These are phyloP conservation scores for Potamarius usumacintae DNA, from an alignment of 2,113 vertebrate species.

Conservation along the genomic window DNA sequence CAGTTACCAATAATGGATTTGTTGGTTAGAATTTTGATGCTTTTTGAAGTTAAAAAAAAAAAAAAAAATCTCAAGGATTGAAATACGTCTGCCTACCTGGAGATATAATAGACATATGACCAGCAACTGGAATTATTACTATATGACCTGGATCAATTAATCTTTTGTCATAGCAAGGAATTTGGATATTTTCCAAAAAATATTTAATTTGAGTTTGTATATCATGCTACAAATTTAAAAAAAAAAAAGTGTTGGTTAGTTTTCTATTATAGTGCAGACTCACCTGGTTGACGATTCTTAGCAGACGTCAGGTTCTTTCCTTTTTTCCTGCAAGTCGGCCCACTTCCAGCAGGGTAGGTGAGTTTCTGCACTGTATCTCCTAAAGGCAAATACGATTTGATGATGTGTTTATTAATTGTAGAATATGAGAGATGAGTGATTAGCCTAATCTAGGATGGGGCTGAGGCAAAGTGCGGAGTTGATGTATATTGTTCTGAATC, in stretches of 20 bases:
- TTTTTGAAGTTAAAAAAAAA: neutral
- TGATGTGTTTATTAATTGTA: neutral
- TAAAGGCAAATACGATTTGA: slow-evolving; percentile 48
- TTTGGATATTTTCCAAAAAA: neutral
- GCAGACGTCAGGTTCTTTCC: slow-evolving; percentile 7
- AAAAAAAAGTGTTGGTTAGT: neutral
- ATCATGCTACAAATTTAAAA: neutral
- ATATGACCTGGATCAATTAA: neutral
- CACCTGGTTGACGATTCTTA: neutral
- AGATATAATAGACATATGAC: neutral
- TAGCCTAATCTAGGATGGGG: no score
- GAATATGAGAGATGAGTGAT: neutral
- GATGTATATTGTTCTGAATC: neutral
- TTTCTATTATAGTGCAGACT: neutral
- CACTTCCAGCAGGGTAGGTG: slow-evolving; percentile 74
- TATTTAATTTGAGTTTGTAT: neutral
- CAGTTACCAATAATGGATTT: neutral
- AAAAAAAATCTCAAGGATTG: neutral
- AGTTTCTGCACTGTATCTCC: slow-evolving; percentile 84
- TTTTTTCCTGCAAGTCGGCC: slow-evolving; percentile 64
- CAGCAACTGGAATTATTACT: neutral
- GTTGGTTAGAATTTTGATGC: neutral
- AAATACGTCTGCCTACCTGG: neutral
- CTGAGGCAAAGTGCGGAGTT: neutral
- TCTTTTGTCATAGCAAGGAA: neutral